Base-by-base conservation (phyloP, 2,888 invertebrate genomes). In the Napeogenes inachia region DNA sequence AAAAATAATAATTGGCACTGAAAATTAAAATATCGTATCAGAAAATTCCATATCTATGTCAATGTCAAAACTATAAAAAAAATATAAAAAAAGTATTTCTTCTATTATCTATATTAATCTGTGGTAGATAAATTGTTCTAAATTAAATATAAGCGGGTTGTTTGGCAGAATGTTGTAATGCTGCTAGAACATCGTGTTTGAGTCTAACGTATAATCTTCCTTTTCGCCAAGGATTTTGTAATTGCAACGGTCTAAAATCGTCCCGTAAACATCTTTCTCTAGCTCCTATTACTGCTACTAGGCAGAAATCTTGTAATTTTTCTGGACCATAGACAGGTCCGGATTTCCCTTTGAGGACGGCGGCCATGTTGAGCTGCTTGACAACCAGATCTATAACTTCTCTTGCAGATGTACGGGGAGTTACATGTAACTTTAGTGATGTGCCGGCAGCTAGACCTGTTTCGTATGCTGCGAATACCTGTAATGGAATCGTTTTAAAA, bases 341-440 rank as follows among this genome's bases (percentile, higher is more conserved):
- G 53, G 95, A 93, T 80, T 95, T 95, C 55, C 96, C 89, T 82
- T 97, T 97, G 30, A 97, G 88, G 21, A 96, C 94, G 59, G 96
- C 96, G 13, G 97, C 97, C 94, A 97, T 96, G 80, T 98, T 98
- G 54, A 99, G 92, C 83, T 99, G 98, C 80, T 97, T 96, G 60
- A 99, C 97, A 32, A 99, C 98, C 67, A 99, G 92, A 85, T 98
- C 96, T 67, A 99, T 97, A 60, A 99, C 98, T 87, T 99, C 99
- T 13, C 97, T 92, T 0, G 98, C 97, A 0, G 98, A 97, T 0
- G 99, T 99, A 71, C 95, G 93, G 0, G 96, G 95, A 0, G 97
- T 98, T 0, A 99, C 97, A 82, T 98, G 98, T 3, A 99, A 90
- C 75, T 98, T 97, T 45, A 99, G 93, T 73, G 98, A 97, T 0